Base-by-base conservation (phyloP, 1,140 invertebrate genomes). In the Hyles euphorbiae region DNA sequence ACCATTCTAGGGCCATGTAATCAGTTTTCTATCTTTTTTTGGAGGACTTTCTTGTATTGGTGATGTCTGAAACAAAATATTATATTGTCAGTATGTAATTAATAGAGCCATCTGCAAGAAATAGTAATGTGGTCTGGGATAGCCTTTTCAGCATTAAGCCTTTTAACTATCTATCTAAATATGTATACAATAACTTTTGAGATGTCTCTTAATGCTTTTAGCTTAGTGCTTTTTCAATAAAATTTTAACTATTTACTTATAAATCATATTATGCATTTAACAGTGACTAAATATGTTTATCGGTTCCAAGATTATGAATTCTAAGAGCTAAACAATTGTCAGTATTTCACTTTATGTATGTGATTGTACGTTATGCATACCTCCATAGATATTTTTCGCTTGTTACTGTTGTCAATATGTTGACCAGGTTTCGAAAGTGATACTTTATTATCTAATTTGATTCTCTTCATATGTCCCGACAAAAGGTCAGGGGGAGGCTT, bases 391-490 rank as follows among this genome's bases (percentile, higher is more conserved):
- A 79, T 74, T 67, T 82, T 88, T 51, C 83, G 78, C 66, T 82
- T 75, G 58, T 56, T 67, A 53, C 56, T 59, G 65, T 67, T 70
- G 11, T 34, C n/a, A 9, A 36, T 45, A 63, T 60, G 58, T 54
- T 63, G 47, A 33, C 53, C 63, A 7, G 22, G 33, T 44, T 52
- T 60, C 44, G 50, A 44, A 53, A 58, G 58, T 51, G 62, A 43
- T 43, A 61, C 40, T 49, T 68, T 69, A 34, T 62, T 70, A 52
- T 83, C 78, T 53, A 88, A 58, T 60, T 81, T 86, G 10, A 86
- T 80, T 56, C 81, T 74, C 55, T 88, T 88, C 64, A 78, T 76
- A 47, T 83, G 81, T 34, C 82, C 77, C 2, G 79, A 78, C 5
- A 83, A 48, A 0, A 77, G 36, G 57, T 87, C 83, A 22, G 82